Conservation (phyloP, 1,140 invertebrate genomes). For the Bombus affinis region DNA sequence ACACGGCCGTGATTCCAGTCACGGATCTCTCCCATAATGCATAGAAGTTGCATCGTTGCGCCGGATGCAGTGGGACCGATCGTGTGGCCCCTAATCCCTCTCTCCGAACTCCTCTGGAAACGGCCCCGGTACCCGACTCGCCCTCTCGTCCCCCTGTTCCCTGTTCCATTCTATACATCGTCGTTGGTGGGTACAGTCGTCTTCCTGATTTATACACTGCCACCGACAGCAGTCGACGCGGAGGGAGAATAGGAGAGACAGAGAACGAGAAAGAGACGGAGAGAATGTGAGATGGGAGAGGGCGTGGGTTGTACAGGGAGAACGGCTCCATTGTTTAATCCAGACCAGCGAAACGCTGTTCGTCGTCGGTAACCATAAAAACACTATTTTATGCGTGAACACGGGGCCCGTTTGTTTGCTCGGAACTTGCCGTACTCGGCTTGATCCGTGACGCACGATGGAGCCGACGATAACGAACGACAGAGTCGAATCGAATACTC, state of each 20-base stretch:
- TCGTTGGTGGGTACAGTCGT: slow-evolving; percentile 76
- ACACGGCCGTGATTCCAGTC: slow-evolving; percentile 77
- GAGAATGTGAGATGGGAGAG: slow-evolving; percentile 37
- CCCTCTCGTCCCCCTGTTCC: slow-evolving; percentile 28
- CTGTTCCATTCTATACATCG: slow-evolving; percentile 58
- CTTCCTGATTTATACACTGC: slow-evolving; percentile 81
- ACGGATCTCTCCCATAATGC: slow-evolving; percentile 79
- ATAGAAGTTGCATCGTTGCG: slow-evolving; percentile 76
- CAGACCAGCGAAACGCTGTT: slow-evolving; percentile 66
- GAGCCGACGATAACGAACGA: slow-evolving; percentile 36
- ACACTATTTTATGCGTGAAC: slow-evolving; percentile 54
- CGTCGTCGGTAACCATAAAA: slow-evolving; percentile 58
- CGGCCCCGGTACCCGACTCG: slow-evolving; percentile 34
- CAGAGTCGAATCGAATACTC: slow-evolving; percentile 6
- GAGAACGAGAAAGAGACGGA: slow-evolving; percentile 47
- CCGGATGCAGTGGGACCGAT: slow-evolving; percentile 75
- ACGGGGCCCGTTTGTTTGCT: slow-evolving; percentile 41
- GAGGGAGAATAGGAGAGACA: slow-evolving; percentile 29
- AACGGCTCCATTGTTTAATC: slow-evolving; percentile 78
- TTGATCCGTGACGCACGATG: slow-evolving; percentile 53
- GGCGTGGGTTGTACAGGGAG: slow-evolving; percentile 42
- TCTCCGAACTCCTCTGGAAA: slow-evolving; percentile 24
- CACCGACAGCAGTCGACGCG: slow-evolving; percentile 74
- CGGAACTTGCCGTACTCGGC: slow-evolving; percentile 29
- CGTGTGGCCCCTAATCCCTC: slow-evolving; percentile 69